Base-by-base conservation (phyloP, 1,140 invertebrate species). In the Drosophila bifasciata region DNA sequence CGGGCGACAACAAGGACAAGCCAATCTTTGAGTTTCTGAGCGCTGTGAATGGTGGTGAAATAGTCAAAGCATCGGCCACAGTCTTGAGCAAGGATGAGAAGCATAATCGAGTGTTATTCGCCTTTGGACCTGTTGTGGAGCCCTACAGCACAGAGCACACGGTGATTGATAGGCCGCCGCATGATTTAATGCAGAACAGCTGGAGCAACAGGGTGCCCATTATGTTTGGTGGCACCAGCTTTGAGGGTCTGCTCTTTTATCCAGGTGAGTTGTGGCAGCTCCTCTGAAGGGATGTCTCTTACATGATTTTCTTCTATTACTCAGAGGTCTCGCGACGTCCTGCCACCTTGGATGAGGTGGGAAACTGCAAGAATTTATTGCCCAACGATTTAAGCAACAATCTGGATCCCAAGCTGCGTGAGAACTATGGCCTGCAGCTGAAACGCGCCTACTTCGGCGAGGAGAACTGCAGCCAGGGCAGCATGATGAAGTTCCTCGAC, bases 131-230 rank as follows among this genome's bases (percentile, higher is more conserved):
- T 0, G 77, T 78, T 0, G 45, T 91, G 3, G 90, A 91, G 15
- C 80, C 90, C 1, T 91, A 91, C 15, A 23, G 40, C n/a, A 90
- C 75, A 0, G 74, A 76, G 5, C 77, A 91, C 21, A 90, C 86
- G 1, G 53, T 91, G 0, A 73, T 91, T 0, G 51, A 49, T 3
- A 64, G 67, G n/a, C 17, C 69, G 7, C 77, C 80, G 0, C 39
- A 66, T 5, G 70, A 89, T 23, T 3, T 90, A 15, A 76, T 91
- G 71, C 56, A 78, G 7, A 56, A 72, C 15, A 48, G 56, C 3
- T 91, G 90, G 90, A 91, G 86, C 40, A 90, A 90, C 46, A 72
- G 91, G 7, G 80, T 93, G 55, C 92, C 92, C 3, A 77, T 92
- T 5, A 92, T 93, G 43, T 90, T 93, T 13, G 92, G 92, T 1